Base-by-base conservation (phyloP, 2,113 vertebrate genomes). In the Aldabrachelys gigantea region DNA sequence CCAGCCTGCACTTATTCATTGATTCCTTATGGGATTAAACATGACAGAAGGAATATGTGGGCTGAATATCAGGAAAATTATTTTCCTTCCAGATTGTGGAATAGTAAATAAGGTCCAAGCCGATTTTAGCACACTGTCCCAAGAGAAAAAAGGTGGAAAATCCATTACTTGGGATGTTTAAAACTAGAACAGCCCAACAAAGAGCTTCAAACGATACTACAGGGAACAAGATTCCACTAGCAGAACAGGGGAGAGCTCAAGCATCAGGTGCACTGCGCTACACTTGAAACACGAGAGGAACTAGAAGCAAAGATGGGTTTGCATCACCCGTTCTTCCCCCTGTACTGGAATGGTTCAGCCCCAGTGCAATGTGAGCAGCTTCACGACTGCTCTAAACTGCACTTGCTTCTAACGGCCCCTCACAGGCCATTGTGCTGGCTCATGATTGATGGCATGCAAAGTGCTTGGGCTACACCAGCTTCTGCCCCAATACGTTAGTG, bases 331-430 rank as follows among this genome's bases (percentile, higher is more conserved):
- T 69, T 69, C 35, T 69, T n/a, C 35, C 65, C 21, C 65, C 12
- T 4, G 3, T 35, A 21, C 65, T 69, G 62, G 31, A 4, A 17
- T 69, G 16, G 35, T 19, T 69, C 62, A 69, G 16, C 35, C 35
- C 62, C 16, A 69, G 65, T 10, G 65, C 65, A 21, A 69, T n/a
- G 65, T 21, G 65, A n/a, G 35, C 17, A 69, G 17, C 35, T 69
- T 69, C 19, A n/a, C 17, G 2, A 31, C 0, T 1, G 47, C 65
- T 62, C n/a, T 31, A 0, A 22, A 44, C 22, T 3, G 16, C 12
- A 4, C 1, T 5, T 47, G n/a, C 8, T 29, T 12, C 65, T 2
- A 11, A 11, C 19, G 11, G 35, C 2, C 47, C 22, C 7, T 9
- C 3, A 69, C 65, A 69, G 35, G 8, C 35, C 3, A 11, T 2